Evolutionary conservation across 2,888 invertebrate species (phyloP), one percentile per base, ranked within the genome.

Genomic region (Blastobasis lacticolella): DNA sequence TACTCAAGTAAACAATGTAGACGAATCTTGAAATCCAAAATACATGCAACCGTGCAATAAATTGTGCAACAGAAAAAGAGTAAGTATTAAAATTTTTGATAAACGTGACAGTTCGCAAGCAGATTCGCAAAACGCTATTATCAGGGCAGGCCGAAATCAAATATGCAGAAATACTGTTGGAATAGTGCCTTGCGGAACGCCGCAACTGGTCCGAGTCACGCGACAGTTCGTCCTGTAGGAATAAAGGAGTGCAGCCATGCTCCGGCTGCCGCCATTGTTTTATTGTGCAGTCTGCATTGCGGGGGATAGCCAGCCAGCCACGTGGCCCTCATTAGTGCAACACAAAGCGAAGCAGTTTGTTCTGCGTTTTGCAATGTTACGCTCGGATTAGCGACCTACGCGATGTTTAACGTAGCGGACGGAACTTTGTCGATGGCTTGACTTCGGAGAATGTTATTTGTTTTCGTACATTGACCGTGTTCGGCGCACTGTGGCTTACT

Each of bases 271-370:
- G 72, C 75, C 73, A 85, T 87, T 87, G 86, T 87, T 85, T 86
- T 86, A 85, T 86, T 86, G 85, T 86, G 80, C 79, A 78, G 81
- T 70, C 87, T 88, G 87, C 87, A 87, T 77, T 87, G 88, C 88
- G 80, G 87, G 85, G 81, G 84, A 80, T 74, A 70, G 85, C 81
- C 86, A 88, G 84, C 79, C 75, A 70, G 85, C 81, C 86, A 88
- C 87, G 88, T 88, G 88, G 83, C 86, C 69, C 83, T 87, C 86
- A 86, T 87, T 88, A 87, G 81, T 78, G 77, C 73, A 74, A 73
- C 69, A 85, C 83, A 87, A 86, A 86, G 87, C 80, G 76, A 75
- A 80, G 75, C 79, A 82, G 84, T 86, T 85, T 85, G 79, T 80
- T 76, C 83, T 79, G 77, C 77, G 83, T 84, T 87, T 82, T 81